Evolutionary conservation across 2,888 invertebrate species (phyloP).

Genomic region (Thymelicus lineola): DNA sequence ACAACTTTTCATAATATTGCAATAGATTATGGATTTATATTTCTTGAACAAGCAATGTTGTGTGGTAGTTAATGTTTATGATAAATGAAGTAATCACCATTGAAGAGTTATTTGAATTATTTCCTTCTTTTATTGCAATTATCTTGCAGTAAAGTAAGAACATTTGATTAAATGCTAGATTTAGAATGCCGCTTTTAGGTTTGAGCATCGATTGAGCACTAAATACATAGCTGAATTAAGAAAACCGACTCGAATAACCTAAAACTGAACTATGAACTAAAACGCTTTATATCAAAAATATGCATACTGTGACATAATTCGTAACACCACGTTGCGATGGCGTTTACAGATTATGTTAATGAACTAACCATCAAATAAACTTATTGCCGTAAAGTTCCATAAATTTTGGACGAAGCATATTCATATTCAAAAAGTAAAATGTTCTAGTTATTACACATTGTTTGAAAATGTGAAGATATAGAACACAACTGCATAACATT

Average conservation of each 20-base stretch:
- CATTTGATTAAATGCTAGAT: too few relatives aligned
- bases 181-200: too few relatives aligned
- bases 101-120: too few relatives aligned
- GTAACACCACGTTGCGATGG: constrained; percentile 4
- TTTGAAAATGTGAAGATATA: neutral
- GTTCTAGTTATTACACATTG: neutral
- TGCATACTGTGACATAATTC: constrained; percentile 6
- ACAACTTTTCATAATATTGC: neutral
- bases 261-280: neutral
- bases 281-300: constrained; percentile 1
- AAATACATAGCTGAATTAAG: too few relatives aligned
- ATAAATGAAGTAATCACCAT: too few relatives aligned
- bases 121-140: too few relatives aligned
- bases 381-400: constrained; percentile 15
- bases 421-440: neutral
- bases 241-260: too few relatives aligned
- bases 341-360: constrained; percentile 16
- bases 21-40: neutral
- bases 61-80: too few relatives aligned
- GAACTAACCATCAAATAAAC: constrained; percentile 17
- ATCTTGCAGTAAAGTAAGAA: too few relatives aligned
- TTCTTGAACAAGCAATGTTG: neutral
- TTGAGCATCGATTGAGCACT: too few relatives aligned
- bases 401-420: constrained; percentile 8
- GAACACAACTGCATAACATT: neutral